Base-by-base conservation (phyloP, 2,888 invertebrate species). In the Dione vanillae region DNA sequence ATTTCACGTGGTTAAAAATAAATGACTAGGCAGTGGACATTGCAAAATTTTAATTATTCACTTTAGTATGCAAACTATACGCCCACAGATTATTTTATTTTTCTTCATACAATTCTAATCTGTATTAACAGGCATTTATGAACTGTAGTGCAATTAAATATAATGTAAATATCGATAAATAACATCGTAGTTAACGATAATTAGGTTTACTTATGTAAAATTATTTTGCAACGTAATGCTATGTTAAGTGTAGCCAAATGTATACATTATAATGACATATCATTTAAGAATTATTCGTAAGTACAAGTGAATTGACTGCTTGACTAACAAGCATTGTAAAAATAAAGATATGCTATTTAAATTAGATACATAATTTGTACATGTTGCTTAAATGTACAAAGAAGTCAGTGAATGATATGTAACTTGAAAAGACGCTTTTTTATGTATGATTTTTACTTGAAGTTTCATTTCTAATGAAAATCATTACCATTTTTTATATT, bases 91-190 rank as follows among this genome's bases (percentile, higher is more conserved):
- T 43, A 54, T 20, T 49, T 49, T n/a, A 16, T 54, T 16, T 20
- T 14, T 7, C 11, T 1, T 41, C 9, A 1, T 43, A 61, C 43
- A 61, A 61, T 11, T 54, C 20, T 37, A 47, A 19, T 9, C 59
- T 65, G 61, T 61, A 66, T 47, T 14, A 6, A 19, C 12, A 66
- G 16, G 35, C 37, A 2, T 45, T 40, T 70, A 66, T 52, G 70
- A 66, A 6, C 52, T 58, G 27, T 54, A 43, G 19, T 19, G 20
- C 9, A 20, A 27, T 51, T 12, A 35, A 11, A 43, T 27, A 27
- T 37, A 59, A 43, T 73, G 70, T 72, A 47, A 74, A 70, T 74
- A 74, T 73, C 70, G 71, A 73, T 73, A 70, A 74, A 74, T 72
- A 68, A 61, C 72, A 74, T 65, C 58, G 67, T 66, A 67, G 66